phyloP scores from a whole-genome alignment of 2,113 vertebrate species.

The Geococcyx californianus region DNA sequence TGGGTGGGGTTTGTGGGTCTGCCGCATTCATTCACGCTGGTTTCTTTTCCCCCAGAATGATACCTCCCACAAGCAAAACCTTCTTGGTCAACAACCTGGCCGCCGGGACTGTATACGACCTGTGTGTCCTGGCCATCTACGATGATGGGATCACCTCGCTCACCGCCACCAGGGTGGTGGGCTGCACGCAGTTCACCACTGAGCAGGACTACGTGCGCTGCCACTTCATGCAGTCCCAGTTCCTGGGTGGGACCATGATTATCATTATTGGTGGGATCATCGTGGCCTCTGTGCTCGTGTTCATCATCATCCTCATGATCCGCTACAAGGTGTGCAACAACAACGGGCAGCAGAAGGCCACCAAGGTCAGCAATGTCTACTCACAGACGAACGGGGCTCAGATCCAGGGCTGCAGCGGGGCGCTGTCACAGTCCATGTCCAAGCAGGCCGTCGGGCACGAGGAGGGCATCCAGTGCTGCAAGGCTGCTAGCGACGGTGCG shows the following conservation, averaged over 20 bases:
- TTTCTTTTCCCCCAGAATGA: conserved; percentile 87
- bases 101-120: conserved; percentile 91
- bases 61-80: conserved; percentile 96
- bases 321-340: conserved; percentile 97
- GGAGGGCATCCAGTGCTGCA: conserved; percentile 82
- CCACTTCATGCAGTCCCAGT: conserved; percentile 99
- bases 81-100: conserved; percentile 98
- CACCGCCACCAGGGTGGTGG: conserved; percentile 94
- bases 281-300: conserved; percentile 95
- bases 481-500: conserved; percentile 71
- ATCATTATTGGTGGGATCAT: conserved; percentile 99
- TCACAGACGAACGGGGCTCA: conserved; percentile 95
- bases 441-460: conserved; percentile 87
- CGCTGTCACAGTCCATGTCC: conserved; percentile 83
- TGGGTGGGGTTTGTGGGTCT: background rate
- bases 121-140: conserved; percentile 97
- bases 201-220: conserved; percentile 97
- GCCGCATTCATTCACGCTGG: background rate
- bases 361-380: conserved; percentile 91
- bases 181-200: conserved; percentile 94
- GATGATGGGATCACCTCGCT: conserved; percentile 95
- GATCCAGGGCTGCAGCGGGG: conserved; percentile 81
- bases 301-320: conserved; percentile 99
- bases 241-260: conserved; percentile 98
- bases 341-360: conserved; percentile 86